Conservation (phyloP, 2,113 vertebrate species). For the Machaerirhynchus nigripectus region DNA sequence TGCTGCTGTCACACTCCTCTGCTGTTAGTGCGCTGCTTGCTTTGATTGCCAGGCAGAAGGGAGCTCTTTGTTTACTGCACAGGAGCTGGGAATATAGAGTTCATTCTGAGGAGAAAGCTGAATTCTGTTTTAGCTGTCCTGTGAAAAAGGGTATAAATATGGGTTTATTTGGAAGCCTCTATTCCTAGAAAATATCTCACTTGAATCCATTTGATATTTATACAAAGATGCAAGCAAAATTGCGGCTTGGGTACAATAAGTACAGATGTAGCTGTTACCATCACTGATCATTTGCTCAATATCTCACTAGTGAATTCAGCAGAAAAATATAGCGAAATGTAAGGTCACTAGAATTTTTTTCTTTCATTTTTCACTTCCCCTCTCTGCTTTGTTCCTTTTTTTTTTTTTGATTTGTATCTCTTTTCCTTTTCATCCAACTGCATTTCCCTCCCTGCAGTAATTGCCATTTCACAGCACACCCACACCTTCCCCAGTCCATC, state of each 20-base stretch:
- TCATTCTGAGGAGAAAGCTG: slow-evolving; percentile 13
- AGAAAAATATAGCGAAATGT: background rate
- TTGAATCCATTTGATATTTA: slow-evolving; percentile 7
- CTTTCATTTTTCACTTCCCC: background rate
- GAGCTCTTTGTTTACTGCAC: slow-evolving; percentile 22
- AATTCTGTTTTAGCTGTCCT: slow-evolving; percentile 17
- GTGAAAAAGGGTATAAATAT: background rate
- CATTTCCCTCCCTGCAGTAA: slow-evolving; percentile 38
- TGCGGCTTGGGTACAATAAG: background rate
- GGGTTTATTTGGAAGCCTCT: background rate
- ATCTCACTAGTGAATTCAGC: slow-evolving; percentile 1
- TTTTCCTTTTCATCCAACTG: slow-evolving; percentile 2
- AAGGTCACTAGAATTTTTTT: background rate
- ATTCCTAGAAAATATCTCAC: slow-evolving; percentile 14
- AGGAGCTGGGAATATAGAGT: background rate
- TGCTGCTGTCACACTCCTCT: background rate
- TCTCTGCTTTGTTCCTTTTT: slow-evolving; percentile 2
- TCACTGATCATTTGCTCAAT: background rate
- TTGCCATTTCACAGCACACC: slow-evolving; percentile 54
- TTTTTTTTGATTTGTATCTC: background rate
- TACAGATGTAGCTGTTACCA: background rate
- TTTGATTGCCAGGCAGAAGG: background rate
- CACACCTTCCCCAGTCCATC: slow-evolving; percentile 60
- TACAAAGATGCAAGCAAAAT: background rate
- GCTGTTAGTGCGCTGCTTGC: background rate